Percentiles rank a stretch among this genome's conserved stretches.
Evolutionary conservation across 2,888 invertebrate genomes (phyloP).

Genomic region (Drosophila mayaguana): DNA sequence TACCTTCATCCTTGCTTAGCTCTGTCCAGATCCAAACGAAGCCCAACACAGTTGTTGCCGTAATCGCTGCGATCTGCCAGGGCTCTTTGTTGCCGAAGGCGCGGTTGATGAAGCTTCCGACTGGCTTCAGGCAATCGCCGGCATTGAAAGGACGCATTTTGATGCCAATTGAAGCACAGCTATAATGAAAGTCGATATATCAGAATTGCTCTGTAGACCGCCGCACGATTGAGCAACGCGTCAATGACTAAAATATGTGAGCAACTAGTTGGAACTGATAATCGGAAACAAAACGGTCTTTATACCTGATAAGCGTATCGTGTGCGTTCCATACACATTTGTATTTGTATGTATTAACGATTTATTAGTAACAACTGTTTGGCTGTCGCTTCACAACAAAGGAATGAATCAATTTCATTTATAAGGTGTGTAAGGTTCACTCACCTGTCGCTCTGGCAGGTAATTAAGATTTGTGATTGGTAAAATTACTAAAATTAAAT

Average conservation of each 20-base stretch:
- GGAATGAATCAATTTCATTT: slow-evolving; percentile 1
- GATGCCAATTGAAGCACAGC: slow-evolving; percentile 20
- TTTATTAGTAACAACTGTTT: background rate
- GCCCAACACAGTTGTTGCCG: slow-evolving; percentile 90
- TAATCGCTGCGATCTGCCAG: slow-evolving; percentile 93
- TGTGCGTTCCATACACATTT: slow-evolving; percentile 7
- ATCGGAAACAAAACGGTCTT: slow-evolving; percentile 47
- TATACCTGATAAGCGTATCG: slow-evolving; percentile 57
- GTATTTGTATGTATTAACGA: slow-evolving; percentile 1
- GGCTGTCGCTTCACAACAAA: slow-evolving; percentile 10
- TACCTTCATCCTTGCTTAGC: slow-evolving; percentile 90
- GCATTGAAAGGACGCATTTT: slow-evolving; percentile 75
- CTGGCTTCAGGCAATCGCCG: slow-evolving; percentile 76
- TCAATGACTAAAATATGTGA: slow-evolving; percentile 53
- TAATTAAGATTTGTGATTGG: slow-evolving; percentile 12
- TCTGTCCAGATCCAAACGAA: slow-evolving; percentile 91
- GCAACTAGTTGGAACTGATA: slow-evolving; percentile 38
- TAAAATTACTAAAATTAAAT: background rate
- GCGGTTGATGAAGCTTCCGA: slow-evolving; percentile 86
- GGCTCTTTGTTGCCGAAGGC: slow-evolving; percentile 90
- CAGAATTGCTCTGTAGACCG: slow-evolving; percentile 21
- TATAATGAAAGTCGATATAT: slow-evolving; percentile 33
- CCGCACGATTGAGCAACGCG: slow-evolving; percentile 48
- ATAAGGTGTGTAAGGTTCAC: slow-evolving; percentile 2
- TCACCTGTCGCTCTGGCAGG: slow-evolving; percentile 25